phyloP scores from a whole-genome alignment of 1,140 invertebrate species.

The Periplaneta americana region DNA sequence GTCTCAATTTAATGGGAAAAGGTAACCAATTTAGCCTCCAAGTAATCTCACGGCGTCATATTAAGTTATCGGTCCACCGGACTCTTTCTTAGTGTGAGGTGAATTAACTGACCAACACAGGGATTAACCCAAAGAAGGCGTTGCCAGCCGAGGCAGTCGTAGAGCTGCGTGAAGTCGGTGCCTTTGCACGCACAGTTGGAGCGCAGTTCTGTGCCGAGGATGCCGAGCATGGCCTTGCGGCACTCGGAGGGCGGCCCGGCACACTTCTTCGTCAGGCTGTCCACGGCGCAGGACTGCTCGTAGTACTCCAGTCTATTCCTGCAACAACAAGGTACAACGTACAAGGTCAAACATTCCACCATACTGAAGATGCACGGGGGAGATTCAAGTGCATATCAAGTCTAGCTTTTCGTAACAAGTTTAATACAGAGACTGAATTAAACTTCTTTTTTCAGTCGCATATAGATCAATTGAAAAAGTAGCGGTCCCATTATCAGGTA shows the following conservation, averaged over 20 bases:
- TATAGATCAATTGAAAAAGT: no score
- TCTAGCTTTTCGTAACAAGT: no score
- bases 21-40: no score
- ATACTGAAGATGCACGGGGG: no score
- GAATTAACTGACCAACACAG: slow-evolving; percentile 73
- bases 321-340: slow-evolving; percentile 21
- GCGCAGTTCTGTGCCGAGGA: slow-evolving; percentile 77
- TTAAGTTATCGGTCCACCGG: neutral
- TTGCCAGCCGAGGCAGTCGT: slow-evolving; percentile 85
- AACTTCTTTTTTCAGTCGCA: no score
- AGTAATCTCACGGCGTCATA: no score
- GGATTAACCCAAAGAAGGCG: slow-evolving; percentile 86
- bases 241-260: slow-evolving; percentile 77
- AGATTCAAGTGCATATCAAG: no score
- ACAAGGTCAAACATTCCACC: no score
- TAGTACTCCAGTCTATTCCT: slow-evolving; percentile 77
- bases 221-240: slow-evolving; percentile 73
- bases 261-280: slow-evolving; percentile 81
- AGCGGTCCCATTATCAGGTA: no score
- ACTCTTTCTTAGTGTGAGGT: no score
- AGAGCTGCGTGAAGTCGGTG: slow-evolving; percentile 71
- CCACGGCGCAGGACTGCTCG: slow-evolving; percentile 84
- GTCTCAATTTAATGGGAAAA: no score
- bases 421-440: no score
- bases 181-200: slow-evolving; percentile 80